Conservation (phyloP, 2,888 invertebrate genomes). For the Capitulum mitella region DNA sequence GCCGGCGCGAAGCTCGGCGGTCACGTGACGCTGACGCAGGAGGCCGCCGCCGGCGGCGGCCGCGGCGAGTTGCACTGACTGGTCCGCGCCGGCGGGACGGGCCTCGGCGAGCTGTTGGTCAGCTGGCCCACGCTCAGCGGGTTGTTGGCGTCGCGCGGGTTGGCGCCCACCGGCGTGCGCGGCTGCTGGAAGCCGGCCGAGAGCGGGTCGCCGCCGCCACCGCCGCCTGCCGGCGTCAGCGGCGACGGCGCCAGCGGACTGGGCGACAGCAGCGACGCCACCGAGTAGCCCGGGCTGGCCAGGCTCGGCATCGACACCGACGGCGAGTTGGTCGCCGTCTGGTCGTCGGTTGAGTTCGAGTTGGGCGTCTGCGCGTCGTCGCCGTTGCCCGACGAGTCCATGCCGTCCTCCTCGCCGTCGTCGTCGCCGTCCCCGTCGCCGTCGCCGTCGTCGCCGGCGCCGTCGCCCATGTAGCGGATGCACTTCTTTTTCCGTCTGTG, state of each 20-base stretch:
- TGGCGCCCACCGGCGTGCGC: slow-evolving; percentile 79
- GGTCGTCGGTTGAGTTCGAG: slow-evolving; percentile 47
- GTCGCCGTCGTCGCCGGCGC: slow-evolving; percentile 57
- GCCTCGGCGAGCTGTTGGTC: slow-evolving; percentile 46
- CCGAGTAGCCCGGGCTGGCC: slow-evolving; percentile 30
- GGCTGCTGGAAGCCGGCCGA: slow-evolving; percentile 43
- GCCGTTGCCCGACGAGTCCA: slow-evolving; percentile 39
- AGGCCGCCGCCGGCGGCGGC: slow-evolving; percentile 33
- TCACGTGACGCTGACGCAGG: slow-evolving; percentile 37
- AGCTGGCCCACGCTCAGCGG: slow-evolving; percentile 84
- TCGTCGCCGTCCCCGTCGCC: slow-evolving; percentile 39
- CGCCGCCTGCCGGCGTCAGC: slow-evolving; percentile 26
- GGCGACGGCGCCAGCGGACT: slow-evolving; percentile 29
- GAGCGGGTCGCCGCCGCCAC: slow-evolving; percentile 34
- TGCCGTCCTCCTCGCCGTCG: slow-evolving; percentile 40
- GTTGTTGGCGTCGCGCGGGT: slow-evolving; percentile 86
- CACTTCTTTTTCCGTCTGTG: slow-evolving; percentile 94
- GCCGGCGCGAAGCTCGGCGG: neutral
- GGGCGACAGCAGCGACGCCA: slow-evolving; percentile 32
- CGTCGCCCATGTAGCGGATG: slow-evolving; percentile 85
- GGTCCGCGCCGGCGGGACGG: slow-evolving; percentile 26
- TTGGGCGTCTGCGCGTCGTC: slow-evolving; percentile 46
- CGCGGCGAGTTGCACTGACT: slow-evolving; percentile 31
- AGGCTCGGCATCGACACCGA: slow-evolving; percentile 37
- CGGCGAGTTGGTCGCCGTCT: slow-evolving; percentile 44